These are phyloP conservation scores for Pemphredon lugubris DNA, from an alignment of 2,888 invertebrate genomes.

Conservation along the genomic window DNA sequence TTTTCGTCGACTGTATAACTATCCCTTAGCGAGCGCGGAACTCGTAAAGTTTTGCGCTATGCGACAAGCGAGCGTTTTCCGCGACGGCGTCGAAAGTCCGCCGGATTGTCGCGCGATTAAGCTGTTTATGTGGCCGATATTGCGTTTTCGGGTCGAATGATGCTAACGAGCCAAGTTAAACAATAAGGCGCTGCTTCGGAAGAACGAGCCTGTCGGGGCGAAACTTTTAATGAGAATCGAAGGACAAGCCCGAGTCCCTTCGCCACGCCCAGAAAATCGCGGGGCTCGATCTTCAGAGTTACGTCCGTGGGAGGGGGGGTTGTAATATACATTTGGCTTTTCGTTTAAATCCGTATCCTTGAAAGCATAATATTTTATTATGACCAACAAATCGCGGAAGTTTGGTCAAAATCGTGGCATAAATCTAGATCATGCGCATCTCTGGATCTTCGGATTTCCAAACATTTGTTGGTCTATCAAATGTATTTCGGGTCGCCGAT, in stretches of 20 bases:
- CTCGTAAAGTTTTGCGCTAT: slow-evolving; percentile 47
- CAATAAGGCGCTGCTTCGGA: slow-evolving; percentile 35
- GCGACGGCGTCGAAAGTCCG: slow-evolving; percentile 42
- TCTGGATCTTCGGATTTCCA: too few relatives aligned
- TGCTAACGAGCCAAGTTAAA: slow-evolving; percentile 54
- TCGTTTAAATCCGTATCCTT: too few relatives aligned
- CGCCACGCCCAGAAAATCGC: slow-evolving; percentile 5
- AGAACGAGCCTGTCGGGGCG: slow-evolving; percentile 6
- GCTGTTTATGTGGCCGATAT: slow-evolving; percentile 53
- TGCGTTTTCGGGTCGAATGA: slow-evolving; percentile 43
- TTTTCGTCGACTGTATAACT: slow-evolving; percentile 19
- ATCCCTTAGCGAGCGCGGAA: slow-evolving; percentile 1
- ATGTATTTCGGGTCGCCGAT: too few relatives aligned
- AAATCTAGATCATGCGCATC: too few relatives aligned
- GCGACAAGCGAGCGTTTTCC: slow-evolving; percentile 29
- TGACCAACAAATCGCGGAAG: too few relatives aligned
- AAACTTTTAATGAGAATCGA: slow-evolving; percentile 64
- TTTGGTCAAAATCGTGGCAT: too few relatives aligned
- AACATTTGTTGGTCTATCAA: too few relatives aligned
- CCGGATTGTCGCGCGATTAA: slow-evolving; percentile 58
- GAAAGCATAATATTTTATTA: too few relatives aligned
- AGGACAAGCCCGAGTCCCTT: not conserved
- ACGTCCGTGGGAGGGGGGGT: too few relatives aligned
- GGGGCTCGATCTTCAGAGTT: slow-evolving; percentile 15
- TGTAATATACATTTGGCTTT: too few relatives aligned